Conservation (phyloP, 2,113 vertebrate species). For the Peromyscus californicus region DNA sequence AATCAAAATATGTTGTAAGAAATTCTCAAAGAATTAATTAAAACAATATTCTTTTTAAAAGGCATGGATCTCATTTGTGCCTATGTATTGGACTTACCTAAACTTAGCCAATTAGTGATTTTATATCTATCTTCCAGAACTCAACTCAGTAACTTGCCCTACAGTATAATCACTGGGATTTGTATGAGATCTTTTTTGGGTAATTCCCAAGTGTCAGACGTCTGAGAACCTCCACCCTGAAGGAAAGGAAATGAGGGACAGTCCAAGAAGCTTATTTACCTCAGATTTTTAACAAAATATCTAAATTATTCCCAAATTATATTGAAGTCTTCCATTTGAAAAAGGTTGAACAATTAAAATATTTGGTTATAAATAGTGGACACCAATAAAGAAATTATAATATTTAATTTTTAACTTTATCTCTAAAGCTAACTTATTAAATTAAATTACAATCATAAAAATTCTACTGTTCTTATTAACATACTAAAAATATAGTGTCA, state of each 20-base stretch:
- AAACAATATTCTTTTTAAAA: not conserved
- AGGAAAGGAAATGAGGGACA: not conserved
- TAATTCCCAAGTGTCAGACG: not conserved
- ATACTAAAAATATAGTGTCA: not conserved
- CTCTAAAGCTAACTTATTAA: not conserved
- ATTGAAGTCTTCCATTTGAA: not conserved
- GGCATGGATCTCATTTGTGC: not conserved
- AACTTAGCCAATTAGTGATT: not conserved
- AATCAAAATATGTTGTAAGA: not conserved
- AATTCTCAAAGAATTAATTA: not conserved
- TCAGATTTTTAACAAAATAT: not conserved
- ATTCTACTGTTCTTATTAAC: not conserved
- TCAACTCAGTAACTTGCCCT: not conserved
- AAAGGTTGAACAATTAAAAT: not conserved
- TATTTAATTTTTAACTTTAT: conserved; percentile 17
- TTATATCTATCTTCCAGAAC: not conserved
- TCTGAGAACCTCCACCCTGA: not conserved
- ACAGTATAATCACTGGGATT: not conserved
- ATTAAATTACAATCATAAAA: not conserved
- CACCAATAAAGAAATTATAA: not conserved
- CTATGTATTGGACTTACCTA: not conserved
- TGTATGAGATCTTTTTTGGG: not conserved
- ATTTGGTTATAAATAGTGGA: not conserved
- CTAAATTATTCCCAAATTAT: not conserved
- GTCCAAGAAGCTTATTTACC: not conserved